Conservation (phyloP, 2,888 invertebrate genomes). For the Caenorhabditis becei region DNA sequence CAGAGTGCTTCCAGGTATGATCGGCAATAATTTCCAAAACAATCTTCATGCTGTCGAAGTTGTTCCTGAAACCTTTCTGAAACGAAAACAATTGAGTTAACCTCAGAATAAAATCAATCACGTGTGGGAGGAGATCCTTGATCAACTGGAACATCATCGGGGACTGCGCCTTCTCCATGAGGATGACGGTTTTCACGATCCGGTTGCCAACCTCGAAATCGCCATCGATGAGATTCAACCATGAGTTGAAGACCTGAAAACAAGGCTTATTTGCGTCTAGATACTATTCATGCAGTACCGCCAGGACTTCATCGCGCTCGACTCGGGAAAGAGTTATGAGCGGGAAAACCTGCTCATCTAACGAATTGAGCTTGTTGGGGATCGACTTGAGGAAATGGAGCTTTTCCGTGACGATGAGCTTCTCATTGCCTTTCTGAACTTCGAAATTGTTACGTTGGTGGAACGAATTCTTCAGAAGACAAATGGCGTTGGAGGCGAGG, state of each 20-base stretch:
- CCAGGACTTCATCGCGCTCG: conserved; percentile 7
- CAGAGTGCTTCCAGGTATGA: conserved; percentile 43
- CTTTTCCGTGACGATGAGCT: neutral
- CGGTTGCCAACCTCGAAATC: conserved; percentile 38
- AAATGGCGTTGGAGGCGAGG: no score
- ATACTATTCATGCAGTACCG: neutral
- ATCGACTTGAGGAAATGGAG: conserved; percentile 1
- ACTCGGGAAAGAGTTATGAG: conserved; percentile 21
- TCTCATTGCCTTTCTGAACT: conserved; percentile 10
- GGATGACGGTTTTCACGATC: neutral
- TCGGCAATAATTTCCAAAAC: conserved; percentile 41
- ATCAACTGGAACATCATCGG: conserved; percentile 46
- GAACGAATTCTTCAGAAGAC: conserved; percentile 3
- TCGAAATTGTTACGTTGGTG: neutral
- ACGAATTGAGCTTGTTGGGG: neutral
- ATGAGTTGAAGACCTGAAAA: conserved; percentile 41
- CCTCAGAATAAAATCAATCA: neutral
- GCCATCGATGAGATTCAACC: conserved; percentile 29
- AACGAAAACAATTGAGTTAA: no score
- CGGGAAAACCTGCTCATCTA: conserved; percentile 50
- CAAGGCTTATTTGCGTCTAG: neutral
- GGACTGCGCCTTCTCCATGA: conserved; percentile 34
- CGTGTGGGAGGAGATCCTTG: conserved; percentile 21
- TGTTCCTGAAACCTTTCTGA: neutral
- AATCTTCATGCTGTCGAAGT: neutral